Conservation (phyloP, 2,113 vertebrate species). For the Apteryx mantelli region DNA sequence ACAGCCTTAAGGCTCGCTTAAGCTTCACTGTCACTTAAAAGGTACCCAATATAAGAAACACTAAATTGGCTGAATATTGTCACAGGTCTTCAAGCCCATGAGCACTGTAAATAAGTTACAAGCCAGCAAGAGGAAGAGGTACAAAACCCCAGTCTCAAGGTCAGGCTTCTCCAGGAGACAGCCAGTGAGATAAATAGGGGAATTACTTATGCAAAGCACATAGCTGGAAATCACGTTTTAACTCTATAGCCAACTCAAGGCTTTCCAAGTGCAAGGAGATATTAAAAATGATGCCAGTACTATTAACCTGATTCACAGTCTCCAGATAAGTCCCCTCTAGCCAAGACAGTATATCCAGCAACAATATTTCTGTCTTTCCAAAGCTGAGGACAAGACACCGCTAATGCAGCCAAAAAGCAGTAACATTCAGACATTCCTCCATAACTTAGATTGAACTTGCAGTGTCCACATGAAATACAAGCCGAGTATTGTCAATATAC, state of each 20-base stretch:
- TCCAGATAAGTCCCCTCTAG: neutral
- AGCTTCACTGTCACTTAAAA: neutral
- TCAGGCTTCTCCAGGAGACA: neutral
- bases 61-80: neutral
- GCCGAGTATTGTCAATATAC: neutral
- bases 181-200: neutral
- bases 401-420: neutral
- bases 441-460: neutral
- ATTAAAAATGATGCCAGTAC: neutral
- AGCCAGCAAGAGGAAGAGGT: neutral
- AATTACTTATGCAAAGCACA: neutral
- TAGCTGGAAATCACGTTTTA: constrained; percentile 22
- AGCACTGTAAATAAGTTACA: neutral
- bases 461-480: constrained; percentile 21
- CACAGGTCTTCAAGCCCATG: neutral
- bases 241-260: neutral
- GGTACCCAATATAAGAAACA: neutral
- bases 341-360: neutral
- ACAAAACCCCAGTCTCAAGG: neutral
- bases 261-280: constrained; percentile 17
- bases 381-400: neutral
- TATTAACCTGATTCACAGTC: neutral
- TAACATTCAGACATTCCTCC: constrained; percentile 28
- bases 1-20: neutral
- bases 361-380: constrained; percentile 28